Evolutionary conservation across 1,140 invertebrate species (phyloP).

Genomic region (Panagrolaimus sp.): DNA sequence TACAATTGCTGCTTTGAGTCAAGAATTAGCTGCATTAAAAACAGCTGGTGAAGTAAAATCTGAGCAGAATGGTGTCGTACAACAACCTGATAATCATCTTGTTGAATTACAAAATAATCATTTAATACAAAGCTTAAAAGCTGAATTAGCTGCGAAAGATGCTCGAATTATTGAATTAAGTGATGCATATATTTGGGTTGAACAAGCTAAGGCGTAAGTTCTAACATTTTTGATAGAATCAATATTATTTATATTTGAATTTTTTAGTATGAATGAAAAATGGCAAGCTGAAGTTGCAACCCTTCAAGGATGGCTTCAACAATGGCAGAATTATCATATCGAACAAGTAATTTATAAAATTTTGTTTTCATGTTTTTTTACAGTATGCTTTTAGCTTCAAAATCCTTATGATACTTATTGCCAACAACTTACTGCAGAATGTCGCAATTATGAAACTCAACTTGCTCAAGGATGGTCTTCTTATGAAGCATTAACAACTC

Average conservation of each 20-base stretch:
- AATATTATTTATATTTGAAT: neutral
- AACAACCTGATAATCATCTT: neutral
- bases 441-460: conserved; percentile 46
- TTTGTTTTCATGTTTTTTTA: neutral
- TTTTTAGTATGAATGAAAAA: conserved; percentile 49
- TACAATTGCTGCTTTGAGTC: conserved; percentile 70
- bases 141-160: conserved; percentile 28
- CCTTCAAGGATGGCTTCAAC: conserved; percentile 51
- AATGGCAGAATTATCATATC: conserved; percentile 52
- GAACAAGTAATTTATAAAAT: conserved; percentile 36
- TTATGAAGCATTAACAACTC: no score
- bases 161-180: conserved; percentile 23
- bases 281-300: conserved; percentile 46
- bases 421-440: conserved; percentile 38
- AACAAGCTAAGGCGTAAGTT: conserved; percentile 19
- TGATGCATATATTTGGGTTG: conserved; percentile 33
- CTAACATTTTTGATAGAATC: no score
- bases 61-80: no score
- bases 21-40: conserved; percentile 35
- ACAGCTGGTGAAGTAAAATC: no score
- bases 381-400: conserved; percentile 36
- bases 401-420: conserved; percentile 44
- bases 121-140: conserved; percentile 14
- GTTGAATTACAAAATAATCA: no score
- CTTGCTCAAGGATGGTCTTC: conserved; percentile 21